phyloP scores from a whole-genome alignment of 2,888 invertebrate species.

The Spialia ferax region DNA sequence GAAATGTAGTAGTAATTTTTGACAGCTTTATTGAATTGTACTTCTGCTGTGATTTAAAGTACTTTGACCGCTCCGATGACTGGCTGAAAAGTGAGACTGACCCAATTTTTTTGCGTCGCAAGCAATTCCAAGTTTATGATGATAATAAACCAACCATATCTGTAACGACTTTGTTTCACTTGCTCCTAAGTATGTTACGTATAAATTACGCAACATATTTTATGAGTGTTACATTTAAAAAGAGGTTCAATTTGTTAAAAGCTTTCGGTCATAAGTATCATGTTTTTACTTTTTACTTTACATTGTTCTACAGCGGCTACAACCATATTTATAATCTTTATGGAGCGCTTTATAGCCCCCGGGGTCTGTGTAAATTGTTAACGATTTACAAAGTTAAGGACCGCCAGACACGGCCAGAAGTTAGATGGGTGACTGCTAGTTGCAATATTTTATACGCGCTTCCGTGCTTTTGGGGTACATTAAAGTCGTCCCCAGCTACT shows the following conservation, averaged over 20 bases:
- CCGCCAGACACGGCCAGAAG: background rate
- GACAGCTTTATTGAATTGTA: background rate
- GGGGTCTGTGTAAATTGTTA: background rate
- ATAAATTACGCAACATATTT: background rate
- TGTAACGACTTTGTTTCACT: conserved; percentile 29
- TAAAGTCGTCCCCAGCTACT: too few species aligned
- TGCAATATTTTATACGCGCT: conserved; percentile 5
- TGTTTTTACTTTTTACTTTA: conserved; percentile 1
- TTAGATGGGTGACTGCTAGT: background rate
- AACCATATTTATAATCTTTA: background rate
- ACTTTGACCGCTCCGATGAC: conserved; percentile 7
- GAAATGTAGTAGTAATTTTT: too few species aligned
- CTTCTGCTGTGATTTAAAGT: background rate
- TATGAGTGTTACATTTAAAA: conserved; percentile 12
- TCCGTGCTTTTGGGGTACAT: background rate
- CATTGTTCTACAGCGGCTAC: background rate
- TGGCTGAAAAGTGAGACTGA: conserved; percentile 25
- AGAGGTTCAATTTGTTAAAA: conserved; percentile 9
- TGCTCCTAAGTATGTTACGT: background rate
- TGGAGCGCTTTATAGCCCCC: background rate
- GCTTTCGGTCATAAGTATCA: background rate
- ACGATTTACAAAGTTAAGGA: background rate
- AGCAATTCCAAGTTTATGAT: conserved; percentile 38
- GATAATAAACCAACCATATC: conserved; percentile 34
- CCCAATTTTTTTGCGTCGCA: conserved; percentile 29